Evolutionary conservation across 2,888 invertebrate genomes (phyloP).

Genomic region (Ferdinandea cuprea): DNA sequence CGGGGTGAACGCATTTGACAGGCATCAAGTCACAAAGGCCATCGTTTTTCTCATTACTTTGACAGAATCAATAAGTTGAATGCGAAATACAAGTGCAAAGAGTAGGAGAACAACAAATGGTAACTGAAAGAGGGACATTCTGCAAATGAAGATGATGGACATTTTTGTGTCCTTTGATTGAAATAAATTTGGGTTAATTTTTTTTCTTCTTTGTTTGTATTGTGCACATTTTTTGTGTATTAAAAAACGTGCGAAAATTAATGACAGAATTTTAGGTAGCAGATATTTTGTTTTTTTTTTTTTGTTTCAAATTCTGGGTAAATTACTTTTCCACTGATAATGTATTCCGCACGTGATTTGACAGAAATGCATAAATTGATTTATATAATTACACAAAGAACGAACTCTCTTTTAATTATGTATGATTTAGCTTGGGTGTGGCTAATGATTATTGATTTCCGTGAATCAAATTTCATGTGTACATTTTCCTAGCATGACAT

Average conservation of each 20-base stretch:
- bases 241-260: not conserved
- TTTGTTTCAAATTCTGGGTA: too few species aligned
- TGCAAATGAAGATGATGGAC: constrained; percentile 30
- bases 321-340: too few species aligned
- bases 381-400: too few species aligned
- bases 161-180: constrained; percentile 27
- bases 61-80: constrained; percentile 28
- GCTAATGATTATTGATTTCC: too few species aligned
- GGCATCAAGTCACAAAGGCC: constrained; percentile 41
- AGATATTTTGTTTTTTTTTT: too few species aligned
- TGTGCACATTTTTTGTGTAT: not conserved
- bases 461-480: too few species aligned
- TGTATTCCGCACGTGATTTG: too few species aligned
- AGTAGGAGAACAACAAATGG: not conserved
- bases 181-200: constrained; percentile 13
- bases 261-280: too few species aligned
- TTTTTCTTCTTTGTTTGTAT: not conserved
- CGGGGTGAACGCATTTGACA: constrained; percentile 36
- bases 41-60: constrained; percentile 22
- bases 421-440: too few species aligned
- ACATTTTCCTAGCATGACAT: too few species aligned
- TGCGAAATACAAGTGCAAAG: constrained; percentile 2
- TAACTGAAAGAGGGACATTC: not conserved
- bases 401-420: too few species aligned
- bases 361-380: too few species aligned